Percentiles rank a stretch among this genome's conserved stretches.
phyloP scores from a whole-genome alignment of 1,140 invertebrate species.

The Brachystomella parvula region DNA sequence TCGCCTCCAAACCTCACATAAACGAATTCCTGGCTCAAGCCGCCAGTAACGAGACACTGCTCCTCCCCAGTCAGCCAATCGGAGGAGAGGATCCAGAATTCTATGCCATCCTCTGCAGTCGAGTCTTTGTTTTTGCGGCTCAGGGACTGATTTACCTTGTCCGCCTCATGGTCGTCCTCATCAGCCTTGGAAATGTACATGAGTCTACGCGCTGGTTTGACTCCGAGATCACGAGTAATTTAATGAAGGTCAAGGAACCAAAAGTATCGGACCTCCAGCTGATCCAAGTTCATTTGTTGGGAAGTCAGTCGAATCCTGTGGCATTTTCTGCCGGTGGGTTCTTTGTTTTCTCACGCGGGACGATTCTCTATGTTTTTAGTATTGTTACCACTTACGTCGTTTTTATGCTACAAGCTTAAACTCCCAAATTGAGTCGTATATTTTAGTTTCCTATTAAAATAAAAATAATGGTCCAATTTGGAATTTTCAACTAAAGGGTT shows the following conservation, averaged over 20 bases:
- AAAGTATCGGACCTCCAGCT: slow-evolving; percentile 3
- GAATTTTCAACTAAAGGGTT: too few species aligned
- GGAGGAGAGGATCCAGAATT: neutral
- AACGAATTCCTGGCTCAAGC: neutral
- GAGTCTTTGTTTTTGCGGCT: slow-evolving; percentile 6
- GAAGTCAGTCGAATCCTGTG: slow-evolving; percentile 2
- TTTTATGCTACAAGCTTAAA: slow-evolving; percentile 31
- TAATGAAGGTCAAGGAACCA: slow-evolving; percentile 15
- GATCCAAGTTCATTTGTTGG: slow-evolving; percentile 13
- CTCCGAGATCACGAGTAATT: neutral
- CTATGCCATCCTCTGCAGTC: neutral
- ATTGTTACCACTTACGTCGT: slow-evolving; percentile 34
- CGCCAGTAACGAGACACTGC: neutral
- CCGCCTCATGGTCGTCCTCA: slow-evolving; percentile 27
- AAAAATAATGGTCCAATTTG: too few species aligned
- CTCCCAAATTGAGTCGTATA: too few species aligned
- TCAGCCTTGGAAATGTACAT: slow-evolving; percentile 30
- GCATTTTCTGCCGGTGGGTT: slow-evolving; percentile 25
- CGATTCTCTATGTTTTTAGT: slow-evolving; percentile 29
- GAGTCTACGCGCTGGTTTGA: slow-evolving; percentile 23
- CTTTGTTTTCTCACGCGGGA: slow-evolving; percentile 25
- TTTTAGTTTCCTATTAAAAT: too few species aligned
- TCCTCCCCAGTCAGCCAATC: neutral
- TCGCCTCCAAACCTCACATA: neutral
- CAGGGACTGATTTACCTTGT: slow-evolving; percentile 15